Percentiles rank a stretch among this genome's conserved stretches.
phyloP scores from a whole-genome alignment of 2,797 vertebrate genomes.

The Sebastes wilsoni region DNA sequence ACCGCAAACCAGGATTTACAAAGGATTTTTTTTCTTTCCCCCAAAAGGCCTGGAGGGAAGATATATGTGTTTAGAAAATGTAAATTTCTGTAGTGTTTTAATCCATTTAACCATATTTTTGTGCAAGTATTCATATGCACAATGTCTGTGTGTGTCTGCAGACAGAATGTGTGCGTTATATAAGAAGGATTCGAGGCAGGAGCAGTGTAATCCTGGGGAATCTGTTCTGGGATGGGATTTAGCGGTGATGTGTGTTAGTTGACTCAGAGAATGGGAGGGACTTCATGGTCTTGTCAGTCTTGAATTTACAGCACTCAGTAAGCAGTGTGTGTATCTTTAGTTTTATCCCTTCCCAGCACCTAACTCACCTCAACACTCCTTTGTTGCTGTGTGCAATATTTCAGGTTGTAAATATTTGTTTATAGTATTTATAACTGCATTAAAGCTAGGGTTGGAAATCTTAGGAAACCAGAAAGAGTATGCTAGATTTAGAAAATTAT shows the following conservation, averaged over 20 bases:
- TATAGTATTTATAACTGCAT: background rate
- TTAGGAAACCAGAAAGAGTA: no score
- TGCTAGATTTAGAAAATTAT: no score
- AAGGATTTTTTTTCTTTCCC: background rate
- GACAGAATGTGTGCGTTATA: conserved; percentile 39
- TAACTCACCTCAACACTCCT: background rate
- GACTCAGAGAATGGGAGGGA: conserved; percentile 21
- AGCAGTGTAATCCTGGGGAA: conserved; percentile 60
- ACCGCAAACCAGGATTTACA: conserved; percentile 9
- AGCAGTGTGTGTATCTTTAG: background rate
- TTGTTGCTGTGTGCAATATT: background rate
- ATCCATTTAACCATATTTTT: background rate
- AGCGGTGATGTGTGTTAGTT: conserved; percentile 16
- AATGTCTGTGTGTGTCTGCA: background rate
- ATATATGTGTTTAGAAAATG: background rate
- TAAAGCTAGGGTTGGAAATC: no score
- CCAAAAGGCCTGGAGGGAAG: background rate
- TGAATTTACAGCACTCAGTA: background rate
- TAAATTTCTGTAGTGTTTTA: background rate
- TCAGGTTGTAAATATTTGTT: background rate
- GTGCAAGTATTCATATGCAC: background rate
- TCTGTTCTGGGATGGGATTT: conserved; percentile 62
- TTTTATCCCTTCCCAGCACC: background rate
- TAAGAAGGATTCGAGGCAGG: conserved; percentile 59
- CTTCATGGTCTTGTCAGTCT: conserved; percentile 13